Base-by-base conservation (phyloP, 2,797 vertebrate species). In the Chelidonichthys spinosus region DNA sequence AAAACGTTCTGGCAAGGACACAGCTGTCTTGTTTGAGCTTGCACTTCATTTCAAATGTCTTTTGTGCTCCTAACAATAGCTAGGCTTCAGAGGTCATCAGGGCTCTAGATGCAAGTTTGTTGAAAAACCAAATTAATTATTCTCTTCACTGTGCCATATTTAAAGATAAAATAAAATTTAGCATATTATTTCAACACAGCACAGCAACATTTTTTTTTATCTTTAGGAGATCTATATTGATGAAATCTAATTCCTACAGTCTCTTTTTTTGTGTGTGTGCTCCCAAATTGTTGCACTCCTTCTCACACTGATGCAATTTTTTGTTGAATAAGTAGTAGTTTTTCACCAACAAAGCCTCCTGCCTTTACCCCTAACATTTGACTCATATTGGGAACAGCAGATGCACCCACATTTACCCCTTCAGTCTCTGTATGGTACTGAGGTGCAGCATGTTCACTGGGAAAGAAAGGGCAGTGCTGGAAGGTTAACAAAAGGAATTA, bases 11-110 rank as follows among this genome's bases (percentile, higher is more conserved):
- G 82, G 76, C 89, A 68, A 81, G 79, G 89, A 87, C 92, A 84
- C 86, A 88, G 91, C 81, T 90, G 90, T 91, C 92, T 87, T 90
- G 86, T 90, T 90, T 83, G 85, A 84, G 86, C 84, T 84, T 58
- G 84, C 79, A 72, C 82, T 86, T 84, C 76, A 86, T 87, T 91
- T 89, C 86, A 89, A 82, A 79, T 63, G 17, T 66, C 86, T 86
- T 92, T 93, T 92, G 88, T 91, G 83, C 64, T 80, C 67, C 58
- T 13, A 69, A 91, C 90, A 90, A 91, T 82, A 80, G 79, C 75
- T 61, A 59, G 71, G 59, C 72, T 7, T 39, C 71, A 47, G 66
- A 88, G 89, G 79, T 91, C 82, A 70, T 25, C 53, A n/a, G 59
- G 78, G 25, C 63, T 80, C 46, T 59, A 63, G 81, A 63, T 74